These are phyloP conservation scores for Pomacea canaliculata DNA, from an alignment of 2,888 invertebrate species.

Conservation along the genomic window DNA sequence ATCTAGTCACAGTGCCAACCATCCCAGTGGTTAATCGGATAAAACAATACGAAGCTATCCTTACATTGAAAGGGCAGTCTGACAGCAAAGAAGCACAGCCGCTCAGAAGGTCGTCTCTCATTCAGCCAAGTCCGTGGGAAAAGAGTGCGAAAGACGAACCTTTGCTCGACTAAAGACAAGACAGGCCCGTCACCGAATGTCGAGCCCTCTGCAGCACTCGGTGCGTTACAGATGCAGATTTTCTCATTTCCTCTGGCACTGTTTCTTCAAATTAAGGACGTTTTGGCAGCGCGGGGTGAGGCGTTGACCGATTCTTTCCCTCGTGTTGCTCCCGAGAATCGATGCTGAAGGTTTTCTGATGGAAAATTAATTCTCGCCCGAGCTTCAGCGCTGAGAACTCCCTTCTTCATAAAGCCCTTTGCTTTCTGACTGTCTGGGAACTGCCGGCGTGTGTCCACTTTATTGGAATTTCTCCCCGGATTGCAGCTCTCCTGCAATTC, in stretches of 20 bases:
- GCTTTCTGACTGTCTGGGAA: background rate
- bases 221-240: constrained; percentile 16
- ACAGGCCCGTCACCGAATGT: no score
- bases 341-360: constrained; percentile 17
- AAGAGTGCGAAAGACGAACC: no score
- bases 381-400: background rate
- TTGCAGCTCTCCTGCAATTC: no score
- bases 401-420: background rate
- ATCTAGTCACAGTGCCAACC: no score
- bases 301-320: background rate
- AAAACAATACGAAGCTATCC: no score
- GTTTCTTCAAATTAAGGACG: constrained; percentile 18
- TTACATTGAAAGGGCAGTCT: no score
- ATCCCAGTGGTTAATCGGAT: no score
- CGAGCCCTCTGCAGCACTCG: no score
- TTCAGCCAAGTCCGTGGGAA: no score
- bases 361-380: constrained; percentile 20
- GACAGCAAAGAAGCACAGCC: no score
- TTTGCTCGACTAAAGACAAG: no score
- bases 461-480: constrained; percentile 15
- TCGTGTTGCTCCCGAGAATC: constrained; percentile 12
- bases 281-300: constrained; percentile 7
- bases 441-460: constrained; percentile 7
- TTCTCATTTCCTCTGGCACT: constrained; percentile 13
- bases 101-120: no score